These are phyloP conservation scores for Cephonodes hylas DNA, from an alignment of 2,888 invertebrate species.

Conservation along the genomic window DNA sequence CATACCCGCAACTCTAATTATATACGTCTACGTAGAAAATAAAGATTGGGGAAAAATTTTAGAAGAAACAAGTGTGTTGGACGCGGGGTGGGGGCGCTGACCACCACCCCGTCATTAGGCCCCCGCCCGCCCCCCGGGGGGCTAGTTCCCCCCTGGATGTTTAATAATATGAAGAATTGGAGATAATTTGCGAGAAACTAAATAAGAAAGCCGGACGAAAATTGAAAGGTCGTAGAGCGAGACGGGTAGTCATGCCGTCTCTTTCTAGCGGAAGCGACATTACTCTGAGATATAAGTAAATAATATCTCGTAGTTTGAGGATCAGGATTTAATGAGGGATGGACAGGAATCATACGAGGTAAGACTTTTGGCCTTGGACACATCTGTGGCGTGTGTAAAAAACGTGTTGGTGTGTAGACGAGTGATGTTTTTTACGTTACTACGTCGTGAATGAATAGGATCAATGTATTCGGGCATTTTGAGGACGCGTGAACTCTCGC, in stretches of 20 bases:
- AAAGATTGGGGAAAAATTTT: conserved; percentile 82
- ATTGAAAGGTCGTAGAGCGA: conserved; percentile 69
- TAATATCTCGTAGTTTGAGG: background rate
- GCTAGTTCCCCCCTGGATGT: conserved; percentile 77
- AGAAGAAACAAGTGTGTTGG: conserved; percentile 78
- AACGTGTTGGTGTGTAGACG: background rate
- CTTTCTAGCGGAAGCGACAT: conserved; percentile 33
- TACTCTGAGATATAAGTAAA: conserved; percentile 4
- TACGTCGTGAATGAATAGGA: conserved; percentile 1
- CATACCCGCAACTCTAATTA: conserved; percentile 65
- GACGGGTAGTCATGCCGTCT: conserved; percentile 33
- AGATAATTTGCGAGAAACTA: conserved; percentile 82
- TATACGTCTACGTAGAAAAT: conserved; percentile 80
- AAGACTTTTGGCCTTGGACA: background rate
- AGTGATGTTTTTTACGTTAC: background rate
- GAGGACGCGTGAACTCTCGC: background rate
- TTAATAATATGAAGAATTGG: conserved; percentile 82
- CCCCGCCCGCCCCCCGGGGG: conserved; percentile 50
- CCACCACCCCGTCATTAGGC: conserved; percentile 76
- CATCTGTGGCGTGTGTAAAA: background rate
- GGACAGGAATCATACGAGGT: background rate
- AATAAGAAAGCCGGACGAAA: conserved; percentile 80
- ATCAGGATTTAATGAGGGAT: background rate
- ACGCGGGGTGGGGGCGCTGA: conserved; percentile 66
- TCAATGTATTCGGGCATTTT: background rate